Evolutionary conservation across 2,113 vertebrate species (phyloP), one percentile per base, ranked within the genome.

Genomic region (Coryphaenoides rupestris): DNA sequence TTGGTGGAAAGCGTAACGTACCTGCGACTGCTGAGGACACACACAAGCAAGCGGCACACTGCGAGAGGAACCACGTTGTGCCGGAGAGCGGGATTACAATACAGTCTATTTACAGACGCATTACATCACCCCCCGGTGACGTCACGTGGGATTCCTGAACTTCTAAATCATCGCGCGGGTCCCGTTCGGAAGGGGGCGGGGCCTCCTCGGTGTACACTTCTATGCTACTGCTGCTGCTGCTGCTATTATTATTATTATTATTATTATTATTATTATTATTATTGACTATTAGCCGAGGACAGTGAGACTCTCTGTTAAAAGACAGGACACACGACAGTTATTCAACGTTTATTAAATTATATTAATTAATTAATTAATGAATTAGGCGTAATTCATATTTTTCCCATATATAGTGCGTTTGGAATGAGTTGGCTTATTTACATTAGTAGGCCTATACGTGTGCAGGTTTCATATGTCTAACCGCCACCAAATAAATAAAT

Each of bases 131-230:
- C 91, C 85, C 63, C 72, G 91, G 93, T 98, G 95, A 98, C 96
- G 96, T 98, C 94, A 97, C 95, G 93, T 94, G 95, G 95, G 95
- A 98, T 98, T 97, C 96, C 95, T 96, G 93, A 97, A 98, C 93
- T 97, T 96, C 94, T 97, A 96, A 97, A 96, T 97, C 95, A 96
- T 96, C 93, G 95, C 94, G n/a, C n/a, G n/a, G 92, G 94, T 93
- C 92, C 91, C 86, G 84, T 81, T 83, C 82, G 76, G 87, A 82
- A 90, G 75, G 74, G 62, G 83, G 80, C 47, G 56, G 72, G 81
- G 60, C 52, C 55, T 65, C 69, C n/a, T n/a, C n/a, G n/a, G n/a
- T n/a, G n/a, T n/a, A n/a, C n/a, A n/a, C n/a, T n/a, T n/a, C n/a
- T n/a, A n/a, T n/a, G n/a, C n/a, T n/a, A n/a, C n/a, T n/a, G n/a